phyloP scores from a whole-genome alignment of 2,888 invertebrate species.

The Trichopoda pennipes region DNA sequence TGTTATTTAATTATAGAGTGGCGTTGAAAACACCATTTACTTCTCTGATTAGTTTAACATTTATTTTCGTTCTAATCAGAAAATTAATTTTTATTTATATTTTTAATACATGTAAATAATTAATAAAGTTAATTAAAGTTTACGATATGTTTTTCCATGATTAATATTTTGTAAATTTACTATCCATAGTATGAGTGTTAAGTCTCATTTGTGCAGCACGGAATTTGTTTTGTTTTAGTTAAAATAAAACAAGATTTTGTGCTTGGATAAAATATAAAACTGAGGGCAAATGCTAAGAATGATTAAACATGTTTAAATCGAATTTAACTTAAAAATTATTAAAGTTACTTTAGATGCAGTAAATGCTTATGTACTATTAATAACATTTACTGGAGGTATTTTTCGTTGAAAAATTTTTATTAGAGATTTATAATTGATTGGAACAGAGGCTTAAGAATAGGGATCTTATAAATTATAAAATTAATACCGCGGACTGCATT shows the following conservation, averaged over 20 bases:
- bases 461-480: too few species aligned
- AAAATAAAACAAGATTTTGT: background rate
- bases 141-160: background rate
- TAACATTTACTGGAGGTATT: too few species aligned
- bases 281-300: too few species aligned
- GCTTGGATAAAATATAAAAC: too few species aligned
- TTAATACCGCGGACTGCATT: too few species aligned
- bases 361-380: too few species aligned
- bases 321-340: too few species aligned
- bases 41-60: conserved; percentile 62
- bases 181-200: conserved; percentile 3
- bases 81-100: conserved; percentile 59
- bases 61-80: conserved; percentile 45
- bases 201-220: background rate
- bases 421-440: too few species aligned
- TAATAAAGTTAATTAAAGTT: conserved; percentile 61
- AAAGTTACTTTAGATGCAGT: too few species aligned
- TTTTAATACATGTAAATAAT: conserved; percentile 59
- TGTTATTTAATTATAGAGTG: conserved; percentile 78
- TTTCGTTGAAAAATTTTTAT: too few species aligned
- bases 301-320: too few species aligned
- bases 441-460: too few species aligned
- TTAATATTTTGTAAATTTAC: conserved; percentile 27
- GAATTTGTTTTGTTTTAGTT: background rate
- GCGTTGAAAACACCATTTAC: conserved; percentile 72